Evolutionary conservation across 2,888 invertebrate species (phyloP).

Genomic region (Ligdia adustata): DNA sequence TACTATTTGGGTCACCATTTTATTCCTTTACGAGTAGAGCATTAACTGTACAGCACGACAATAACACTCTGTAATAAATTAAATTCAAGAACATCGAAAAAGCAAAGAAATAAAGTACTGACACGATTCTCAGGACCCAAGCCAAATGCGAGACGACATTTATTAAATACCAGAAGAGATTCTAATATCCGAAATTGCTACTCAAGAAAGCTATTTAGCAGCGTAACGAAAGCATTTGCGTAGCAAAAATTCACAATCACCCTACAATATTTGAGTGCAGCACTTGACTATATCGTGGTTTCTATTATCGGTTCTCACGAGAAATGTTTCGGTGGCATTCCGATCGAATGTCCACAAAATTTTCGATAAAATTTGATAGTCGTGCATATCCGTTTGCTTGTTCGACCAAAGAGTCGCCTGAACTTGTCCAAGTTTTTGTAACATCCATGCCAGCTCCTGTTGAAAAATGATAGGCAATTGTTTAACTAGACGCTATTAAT

Average conservation of each 20-base stretch:
- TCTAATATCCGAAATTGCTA: constrained; percentile 59
- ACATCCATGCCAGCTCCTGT: constrained; percentile 43
- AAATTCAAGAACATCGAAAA: constrained; percentile 7
- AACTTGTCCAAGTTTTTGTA: constrained; percentile 62
- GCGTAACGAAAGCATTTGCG: constrained; percentile 77
- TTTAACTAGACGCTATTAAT: constrained; percentile 23
- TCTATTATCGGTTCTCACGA: constrained; percentile 74
- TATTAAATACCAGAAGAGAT: constrained; percentile 52
- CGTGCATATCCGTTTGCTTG: constrained; percentile 78
- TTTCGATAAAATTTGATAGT: constrained; percentile 74
- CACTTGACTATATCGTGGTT: constrained; percentile 60
- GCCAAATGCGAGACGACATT: constrained; percentile 53
- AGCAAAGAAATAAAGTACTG: constrained; percentile 36
- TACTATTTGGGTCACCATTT: no score
- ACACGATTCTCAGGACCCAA: constrained; percentile 71
- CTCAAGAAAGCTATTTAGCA: constrained; percentile 69
- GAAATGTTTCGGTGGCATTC: constrained; percentile 74
- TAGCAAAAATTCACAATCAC: constrained; percentile 76
- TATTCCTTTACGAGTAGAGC: no score
- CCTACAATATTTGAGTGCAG: constrained; percentile 64
- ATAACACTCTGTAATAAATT: not conserved
- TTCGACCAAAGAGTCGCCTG: constrained; percentile 69
- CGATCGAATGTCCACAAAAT: constrained; percentile 67
- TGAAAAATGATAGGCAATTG: constrained; percentile 26
- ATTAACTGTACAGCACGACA: no score